Evolutionary conservation across 37 sponge, comb jelly and placozoan genomes (phyloP).

Genomic region (Agelas oroides): DNA sequence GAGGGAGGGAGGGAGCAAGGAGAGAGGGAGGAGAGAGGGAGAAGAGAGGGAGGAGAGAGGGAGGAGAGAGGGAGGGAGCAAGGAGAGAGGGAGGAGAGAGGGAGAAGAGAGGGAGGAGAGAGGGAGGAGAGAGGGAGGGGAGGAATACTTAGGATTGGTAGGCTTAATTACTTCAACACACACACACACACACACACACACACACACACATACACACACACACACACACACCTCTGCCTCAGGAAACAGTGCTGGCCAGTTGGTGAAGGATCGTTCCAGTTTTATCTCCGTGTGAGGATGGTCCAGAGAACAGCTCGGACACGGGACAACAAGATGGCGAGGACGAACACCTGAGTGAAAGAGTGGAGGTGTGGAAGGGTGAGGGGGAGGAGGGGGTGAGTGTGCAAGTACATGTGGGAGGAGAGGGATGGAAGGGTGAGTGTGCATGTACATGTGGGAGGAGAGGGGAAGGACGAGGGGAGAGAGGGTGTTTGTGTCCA

Average conservation of each 20-base stretch:
- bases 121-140: too few relatives aligned
- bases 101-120: too few relatives aligned
- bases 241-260: not conserved
- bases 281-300: not conserved
- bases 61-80: too few relatives aligned
- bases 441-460: not conserved
- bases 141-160: too few relatives aligned
- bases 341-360: not conserved
- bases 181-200: too few relatives aligned
- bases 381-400: not conserved
- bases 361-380: not conserved
- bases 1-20: too few relatives aligned
- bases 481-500: too few relatives aligned
- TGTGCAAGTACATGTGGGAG: not conserved
- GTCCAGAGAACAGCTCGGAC: conserved; percentile 48
- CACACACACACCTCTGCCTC: conserved; percentile 2
- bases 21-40: too few relatives aligned
- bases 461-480: not conserved
- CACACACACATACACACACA: too few relatives aligned
- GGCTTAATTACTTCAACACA: too few relatives aligned
- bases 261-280: conserved; percentile 38
- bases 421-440: not conserved
- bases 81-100: too few relatives aligned
- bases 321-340: conserved; percentile 49
- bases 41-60: too few relatives aligned